Conservation (phyloP, 2,113 vertebrate species). For the Siniperca knerii region DNA sequence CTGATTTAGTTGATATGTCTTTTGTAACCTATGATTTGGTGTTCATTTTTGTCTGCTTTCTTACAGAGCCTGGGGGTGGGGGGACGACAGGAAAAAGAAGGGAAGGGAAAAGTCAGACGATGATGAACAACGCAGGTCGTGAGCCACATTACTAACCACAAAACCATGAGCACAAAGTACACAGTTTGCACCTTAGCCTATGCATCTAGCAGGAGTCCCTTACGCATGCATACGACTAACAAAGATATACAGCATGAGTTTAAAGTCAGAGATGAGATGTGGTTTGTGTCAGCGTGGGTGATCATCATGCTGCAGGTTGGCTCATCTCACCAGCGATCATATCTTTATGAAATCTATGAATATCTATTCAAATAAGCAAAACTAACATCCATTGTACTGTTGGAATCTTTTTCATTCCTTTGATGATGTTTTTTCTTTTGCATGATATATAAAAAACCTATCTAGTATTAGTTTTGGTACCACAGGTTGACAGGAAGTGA, state of each 20-base stretch:
- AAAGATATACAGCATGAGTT: constrained; percentile 5
- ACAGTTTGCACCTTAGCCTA: not conserved
- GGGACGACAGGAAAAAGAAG: not conserved
- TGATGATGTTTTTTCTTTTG: not conserved
- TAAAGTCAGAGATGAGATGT: constrained; percentile 31
- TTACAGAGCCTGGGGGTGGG: not conserved
- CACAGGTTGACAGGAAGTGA: not conserved
- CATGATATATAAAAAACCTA: not conserved
- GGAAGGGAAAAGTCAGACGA: not conserved
- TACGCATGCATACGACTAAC: constrained; percentile 39
- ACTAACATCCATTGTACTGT: not conserved
- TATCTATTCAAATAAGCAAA: no score
- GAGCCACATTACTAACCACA: constrained; percentile 6
- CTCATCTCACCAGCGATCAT: not conserved
- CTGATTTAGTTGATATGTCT: constrained; percentile 12
- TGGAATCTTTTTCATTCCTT: not conserved
- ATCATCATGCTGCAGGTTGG: constrained; percentile 25
- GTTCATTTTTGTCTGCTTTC: constrained; percentile 13
- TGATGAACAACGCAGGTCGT: not conserved
- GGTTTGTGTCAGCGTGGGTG: constrained; percentile 52
- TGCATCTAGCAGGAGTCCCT: not conserved
- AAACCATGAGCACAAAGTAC: constrained; percentile 11
- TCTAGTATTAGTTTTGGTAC: not conserved
- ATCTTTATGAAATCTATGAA: not conserved
- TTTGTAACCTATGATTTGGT: constrained; percentile 24